phyloP scores from a whole-genome alignment of 2,113 vertebrate species.

The Carlito syrichta region DNA sequence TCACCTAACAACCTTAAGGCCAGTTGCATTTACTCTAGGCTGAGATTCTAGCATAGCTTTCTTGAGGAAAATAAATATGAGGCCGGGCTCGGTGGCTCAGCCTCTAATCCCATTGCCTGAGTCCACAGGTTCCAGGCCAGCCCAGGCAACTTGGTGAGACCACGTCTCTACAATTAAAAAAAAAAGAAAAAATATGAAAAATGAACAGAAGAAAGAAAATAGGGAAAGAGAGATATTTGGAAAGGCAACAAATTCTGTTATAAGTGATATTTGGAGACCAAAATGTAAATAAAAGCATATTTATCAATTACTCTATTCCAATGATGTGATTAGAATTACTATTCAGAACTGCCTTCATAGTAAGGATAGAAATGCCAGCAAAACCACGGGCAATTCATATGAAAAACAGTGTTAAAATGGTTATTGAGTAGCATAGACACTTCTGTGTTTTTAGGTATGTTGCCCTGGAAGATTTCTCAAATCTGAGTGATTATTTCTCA shows the following conservation, averaged over 20 bases:
- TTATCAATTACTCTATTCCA: not conserved
- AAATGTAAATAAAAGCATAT: not conserved
- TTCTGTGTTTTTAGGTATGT: not conserved
- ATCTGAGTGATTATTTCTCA: constrained; percentile 3
- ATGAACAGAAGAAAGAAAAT: not conserved
- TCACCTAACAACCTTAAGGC: not conserved
- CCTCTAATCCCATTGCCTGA: no score
- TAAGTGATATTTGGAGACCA: not conserved
- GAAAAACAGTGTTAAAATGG: not conserved
- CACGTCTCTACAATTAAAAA: no score
- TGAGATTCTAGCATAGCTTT: not conserved
- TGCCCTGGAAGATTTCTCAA: not conserved
- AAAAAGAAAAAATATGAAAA: not conserved
- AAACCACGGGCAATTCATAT: not conserved
- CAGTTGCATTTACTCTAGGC: not conserved
- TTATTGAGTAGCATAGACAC: not conserved
- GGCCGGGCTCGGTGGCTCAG: no score
- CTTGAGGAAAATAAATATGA: not conserved
- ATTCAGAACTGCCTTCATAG: not conserved
- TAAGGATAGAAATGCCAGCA: constrained; percentile 10
- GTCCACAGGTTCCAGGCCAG: no score
- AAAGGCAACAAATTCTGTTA: not conserved
- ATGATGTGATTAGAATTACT: not conserved
- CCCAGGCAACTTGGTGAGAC: no score
- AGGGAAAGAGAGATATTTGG: not conserved